phyloP scores from a whole-genome alignment of 2,113 vertebrate genomes.

The Serinus canaria region DNA sequence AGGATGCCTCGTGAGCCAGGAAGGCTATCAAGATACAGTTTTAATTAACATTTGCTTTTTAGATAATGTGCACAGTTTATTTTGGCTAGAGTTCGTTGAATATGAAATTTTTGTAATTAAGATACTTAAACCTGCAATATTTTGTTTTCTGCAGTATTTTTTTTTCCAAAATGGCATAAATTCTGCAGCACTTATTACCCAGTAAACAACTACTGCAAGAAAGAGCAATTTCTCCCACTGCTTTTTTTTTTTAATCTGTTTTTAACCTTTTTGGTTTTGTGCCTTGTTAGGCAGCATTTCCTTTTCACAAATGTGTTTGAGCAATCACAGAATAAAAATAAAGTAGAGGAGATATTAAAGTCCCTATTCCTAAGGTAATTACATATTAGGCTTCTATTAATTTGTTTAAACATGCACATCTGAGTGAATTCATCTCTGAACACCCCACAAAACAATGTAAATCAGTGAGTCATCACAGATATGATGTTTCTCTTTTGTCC shows the following conservation, averaged over 20 bases:
- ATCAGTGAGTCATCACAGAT: not conserved
- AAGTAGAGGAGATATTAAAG: not conserved
- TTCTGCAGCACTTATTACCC: slow-evolving; percentile 60
- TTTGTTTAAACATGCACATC: not conserved
- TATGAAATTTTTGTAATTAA: slow-evolving; percentile 77
- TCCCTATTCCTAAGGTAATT: not conserved
- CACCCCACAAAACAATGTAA: not conserved
- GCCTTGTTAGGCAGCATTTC: not conserved
- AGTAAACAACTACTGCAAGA: slow-evolving; percentile 44
- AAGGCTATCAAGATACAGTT: slow-evolving; percentile 72
- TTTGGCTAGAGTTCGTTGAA: slow-evolving; percentile 76
- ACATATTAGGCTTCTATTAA: not conserved
- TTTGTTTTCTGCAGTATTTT: slow-evolving; percentile 63
- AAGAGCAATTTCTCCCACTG: slow-evolving; percentile 40
- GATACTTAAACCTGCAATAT: slow-evolving; percentile 73
- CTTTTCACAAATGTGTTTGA: not conserved
- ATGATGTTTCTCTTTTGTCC: not conserved
- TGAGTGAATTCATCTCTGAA: not conserved
- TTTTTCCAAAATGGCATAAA: slow-evolving; percentile 57
- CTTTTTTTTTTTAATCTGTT: not conserved
- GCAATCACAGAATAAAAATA: not conserved
- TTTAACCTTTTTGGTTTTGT: slow-evolving; percentile 23
- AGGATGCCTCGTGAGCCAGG: slow-evolving; percentile 61
- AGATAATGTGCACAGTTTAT: slow-evolving; percentile 75
- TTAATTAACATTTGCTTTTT: slow-evolving; percentile 80